Conservation (phyloP, 2,113 vertebrate genomes). For the Echinops telfairi region DNA sequence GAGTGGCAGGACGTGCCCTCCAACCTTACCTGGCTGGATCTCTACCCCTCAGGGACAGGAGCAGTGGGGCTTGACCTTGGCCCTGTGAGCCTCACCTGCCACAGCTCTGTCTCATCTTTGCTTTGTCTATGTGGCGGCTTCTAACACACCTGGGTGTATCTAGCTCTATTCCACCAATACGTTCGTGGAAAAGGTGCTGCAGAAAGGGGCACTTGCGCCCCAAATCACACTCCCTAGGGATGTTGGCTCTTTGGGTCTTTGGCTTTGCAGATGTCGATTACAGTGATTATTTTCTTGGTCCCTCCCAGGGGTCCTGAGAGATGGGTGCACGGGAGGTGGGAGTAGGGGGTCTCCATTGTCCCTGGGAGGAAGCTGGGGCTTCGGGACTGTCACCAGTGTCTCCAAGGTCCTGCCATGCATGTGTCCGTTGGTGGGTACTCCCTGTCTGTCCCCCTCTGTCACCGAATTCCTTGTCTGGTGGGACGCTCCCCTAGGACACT, state of each 20-base stretch:
- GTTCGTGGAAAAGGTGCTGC: background rate
- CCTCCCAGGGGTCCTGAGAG: background rate
- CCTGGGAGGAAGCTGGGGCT: background rate
- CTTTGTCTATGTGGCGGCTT: background rate
- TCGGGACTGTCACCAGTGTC: background rate
- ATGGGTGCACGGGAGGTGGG: background rate
- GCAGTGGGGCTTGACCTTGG: too few relatives aligned
- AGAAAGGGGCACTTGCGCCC: background rate
- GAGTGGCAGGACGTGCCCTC: background rate
- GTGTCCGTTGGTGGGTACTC: background rate
- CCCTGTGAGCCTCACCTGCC: rapidly evolving
- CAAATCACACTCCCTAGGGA: background rate
- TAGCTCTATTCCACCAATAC: slow-evolving; percentile 28
- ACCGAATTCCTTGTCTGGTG: background rate
- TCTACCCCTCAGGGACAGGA: too few relatives aligned
- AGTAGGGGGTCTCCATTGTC: background rate
- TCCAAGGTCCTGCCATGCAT: background rate
- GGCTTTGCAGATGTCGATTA: background rate
- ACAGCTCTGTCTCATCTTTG: background rate
- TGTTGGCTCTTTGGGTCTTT: background rate
- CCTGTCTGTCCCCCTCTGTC: background rate
- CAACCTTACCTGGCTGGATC: too few relatives aligned
- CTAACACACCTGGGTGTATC: background rate
- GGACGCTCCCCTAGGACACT: background rate
- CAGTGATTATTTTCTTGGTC: background rate